A percentile compares a stretch with the other conserved stretches of the same genome.
Evolutionary conservation across 2,888 invertebrate genomes (phyloP).

Genomic region (Scrobipalpa costella): DNA sequence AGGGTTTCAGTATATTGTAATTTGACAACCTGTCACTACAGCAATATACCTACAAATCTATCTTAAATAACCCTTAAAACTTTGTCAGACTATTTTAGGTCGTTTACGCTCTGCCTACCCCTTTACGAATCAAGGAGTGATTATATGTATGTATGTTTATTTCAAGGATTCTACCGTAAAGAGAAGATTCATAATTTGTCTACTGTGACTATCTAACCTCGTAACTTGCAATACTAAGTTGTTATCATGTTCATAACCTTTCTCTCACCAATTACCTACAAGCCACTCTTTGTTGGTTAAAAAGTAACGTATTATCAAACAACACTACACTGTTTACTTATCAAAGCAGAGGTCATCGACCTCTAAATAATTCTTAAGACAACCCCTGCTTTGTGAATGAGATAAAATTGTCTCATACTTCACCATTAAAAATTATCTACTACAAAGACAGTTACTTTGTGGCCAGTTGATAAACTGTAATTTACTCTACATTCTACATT

Average conservation of each 20-base stretch:
- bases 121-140: no score
- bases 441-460: constrained; percentile 17
- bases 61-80: no score
- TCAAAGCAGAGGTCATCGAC: constrained; percentile 14
- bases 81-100: no score
- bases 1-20: no score
- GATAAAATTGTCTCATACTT: constrained; percentile 19
- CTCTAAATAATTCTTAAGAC: constrained; percentile 24
- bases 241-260: background rate
- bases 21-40: no score
- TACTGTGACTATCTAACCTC: no score
- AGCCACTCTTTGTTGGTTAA: constrained; percentile 31
- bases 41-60: no score
- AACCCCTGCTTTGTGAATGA: constrained; percentile 15
- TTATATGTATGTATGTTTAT: no score
- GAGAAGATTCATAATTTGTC: no score
- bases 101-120: no score
- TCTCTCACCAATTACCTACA: background rate
- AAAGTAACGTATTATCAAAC: constrained; percentile 31
- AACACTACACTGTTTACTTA: constrained; percentile 28
- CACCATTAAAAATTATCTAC: constrained; percentile 13
- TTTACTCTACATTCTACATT: constrained; percentile 3
- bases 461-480: background rate
- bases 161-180: no score
- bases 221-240: background rate